Evolutionary conservation across 2,797 vertebrate species (phyloP).

Genomic region (Steatocranus sp.): DNA sequence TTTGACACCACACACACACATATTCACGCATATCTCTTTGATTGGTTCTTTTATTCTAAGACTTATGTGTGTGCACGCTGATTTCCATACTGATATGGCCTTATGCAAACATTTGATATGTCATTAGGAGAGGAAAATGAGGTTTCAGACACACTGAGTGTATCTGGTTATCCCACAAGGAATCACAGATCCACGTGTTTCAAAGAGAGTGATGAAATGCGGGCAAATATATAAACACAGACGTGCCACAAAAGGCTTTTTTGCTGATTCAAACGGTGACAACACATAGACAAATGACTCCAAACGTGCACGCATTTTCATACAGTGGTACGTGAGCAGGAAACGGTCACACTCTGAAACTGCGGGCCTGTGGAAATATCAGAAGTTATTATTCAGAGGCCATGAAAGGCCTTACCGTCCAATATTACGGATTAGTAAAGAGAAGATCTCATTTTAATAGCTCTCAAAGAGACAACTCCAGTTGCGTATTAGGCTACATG

Average conservation of each 20-base stretch:
- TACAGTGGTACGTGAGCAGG: not conserved
- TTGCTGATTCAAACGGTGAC: constrained; percentile 15
- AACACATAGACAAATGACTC: not conserved
- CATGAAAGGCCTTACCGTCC: constrained; percentile 32
- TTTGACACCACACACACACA: constrained; percentile 42
- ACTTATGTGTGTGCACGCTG: constrained; percentile 16
- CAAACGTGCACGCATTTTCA: not conserved
- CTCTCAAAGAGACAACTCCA: constrained; percentile 57
- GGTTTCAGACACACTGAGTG: constrained; percentile 50
- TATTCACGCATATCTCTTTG: constrained; percentile 38
- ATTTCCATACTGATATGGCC: constrained; percentile 70
- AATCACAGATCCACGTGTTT: not conserved
- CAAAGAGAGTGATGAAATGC: not conserved
- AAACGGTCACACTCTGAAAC: constrained; percentile 19
- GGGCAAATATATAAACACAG: not conserved
- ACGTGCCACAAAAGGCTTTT: not conserved
- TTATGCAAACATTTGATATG: constrained; percentile 74
- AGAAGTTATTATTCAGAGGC: constrained; percentile 43
- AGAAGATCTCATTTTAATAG: constrained; percentile 64
- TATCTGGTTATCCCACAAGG: constrained; percentile 39
- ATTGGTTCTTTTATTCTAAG: constrained; percentile 61
- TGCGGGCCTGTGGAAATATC: constrained; percentile 36
- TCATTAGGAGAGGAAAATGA: constrained; percentile 69
- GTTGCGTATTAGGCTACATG: constrained; percentile 52
- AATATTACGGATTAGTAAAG: constrained; percentile 61